Base-by-base conservation (phyloP, 1,140 invertebrate genomes). In the Zaprionus vittiger region DNA sequence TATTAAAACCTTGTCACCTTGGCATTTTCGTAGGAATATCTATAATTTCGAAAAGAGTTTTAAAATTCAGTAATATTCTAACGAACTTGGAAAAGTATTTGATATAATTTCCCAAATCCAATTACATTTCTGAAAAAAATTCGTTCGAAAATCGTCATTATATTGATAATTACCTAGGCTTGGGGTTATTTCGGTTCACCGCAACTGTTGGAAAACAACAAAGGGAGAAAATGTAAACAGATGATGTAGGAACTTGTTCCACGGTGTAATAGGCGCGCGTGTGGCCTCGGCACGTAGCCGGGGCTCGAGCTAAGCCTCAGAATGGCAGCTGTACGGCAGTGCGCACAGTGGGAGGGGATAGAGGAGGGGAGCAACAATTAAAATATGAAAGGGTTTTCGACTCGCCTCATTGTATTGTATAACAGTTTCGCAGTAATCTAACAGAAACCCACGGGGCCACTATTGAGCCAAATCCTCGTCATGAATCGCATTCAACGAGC, bases 251-350 rank as follows among this genome's bases (percentile, higher is more conserved):
- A 63, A 52, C 66, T 57, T 62, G 62, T 44, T 34, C n/a, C 44
- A 68, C 71, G 41, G 62, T 72, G 81, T 90, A 90, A 85, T 74
- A 89, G 85, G 72, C 85, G 85, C 86, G 85, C 73, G 85, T 90
- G 85, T 90, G 85, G 85, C 79, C 79, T 44, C 70, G 80, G 72
- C 85, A 90, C 85, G 85, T 90, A 90, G 73, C 44, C 71, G 67
- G 67, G 54, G 79, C 65, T 22, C 22, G 63, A 55, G 66, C 73
- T 90, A 85, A 90, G 85, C 85, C 85, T 76, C 41, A 12, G 44
- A 70, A 66, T 65, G 84, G 68, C 84, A 90, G 85, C 81, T 89
- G 85, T 71, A 47, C 59, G 74, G 72, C 70, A 60, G 38, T 34
- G 41, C 41, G 41, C 41, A 56, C 54, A n/a, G 26, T 26, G 54